phyloP scores from a whole-genome alignment of 2,113 vertebrate species.

The Carlito syrichta region DNA sequence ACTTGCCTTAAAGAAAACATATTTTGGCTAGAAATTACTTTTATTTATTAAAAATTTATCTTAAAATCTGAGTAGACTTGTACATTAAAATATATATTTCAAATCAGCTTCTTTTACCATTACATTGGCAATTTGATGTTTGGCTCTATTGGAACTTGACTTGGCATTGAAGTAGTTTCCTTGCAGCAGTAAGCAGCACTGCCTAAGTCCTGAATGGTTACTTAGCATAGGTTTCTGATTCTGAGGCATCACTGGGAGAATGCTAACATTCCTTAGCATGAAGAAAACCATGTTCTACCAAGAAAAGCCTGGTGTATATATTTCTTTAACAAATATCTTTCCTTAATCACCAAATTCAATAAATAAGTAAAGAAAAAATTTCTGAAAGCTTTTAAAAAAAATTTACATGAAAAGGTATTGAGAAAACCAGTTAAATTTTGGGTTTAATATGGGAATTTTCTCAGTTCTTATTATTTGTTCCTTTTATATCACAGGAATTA shows the following conservation, averaged over 20 bases:
- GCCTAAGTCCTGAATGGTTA: not conserved
- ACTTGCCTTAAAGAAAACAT: not conserved
- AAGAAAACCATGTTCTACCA: constrained; percentile 33
- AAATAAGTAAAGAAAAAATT: constrained; percentile 26
- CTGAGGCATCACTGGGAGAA: not conserved
- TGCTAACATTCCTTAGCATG: constrained; percentile 10
- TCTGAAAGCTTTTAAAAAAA: not conserved
- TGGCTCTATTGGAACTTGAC: not conserved
- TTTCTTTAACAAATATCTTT: constrained; percentile 41
- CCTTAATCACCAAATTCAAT: not conserved
- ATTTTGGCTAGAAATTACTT: constrained; percentile 27
- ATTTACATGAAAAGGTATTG: not conserved
- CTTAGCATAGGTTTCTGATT: constrained; percentile 9
- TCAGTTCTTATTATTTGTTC: constrained; percentile 3
- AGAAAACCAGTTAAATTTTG: constrained; percentile 5
- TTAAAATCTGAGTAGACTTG: constrained; percentile 9
- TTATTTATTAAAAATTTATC: constrained; percentile 10
- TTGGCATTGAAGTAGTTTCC: not conserved
- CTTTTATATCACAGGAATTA: not conserved
- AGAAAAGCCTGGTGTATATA: not conserved
- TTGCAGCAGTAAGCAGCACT: not conserved
- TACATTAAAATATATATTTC: constrained; percentile 28
- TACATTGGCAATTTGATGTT: not conserved
- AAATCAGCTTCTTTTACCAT: constrained; percentile 31
- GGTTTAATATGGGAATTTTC: constrained; percentile 13